Base-by-base conservation (phyloP, 1,140 invertebrate species). In the Drosophila pandora region DNA sequence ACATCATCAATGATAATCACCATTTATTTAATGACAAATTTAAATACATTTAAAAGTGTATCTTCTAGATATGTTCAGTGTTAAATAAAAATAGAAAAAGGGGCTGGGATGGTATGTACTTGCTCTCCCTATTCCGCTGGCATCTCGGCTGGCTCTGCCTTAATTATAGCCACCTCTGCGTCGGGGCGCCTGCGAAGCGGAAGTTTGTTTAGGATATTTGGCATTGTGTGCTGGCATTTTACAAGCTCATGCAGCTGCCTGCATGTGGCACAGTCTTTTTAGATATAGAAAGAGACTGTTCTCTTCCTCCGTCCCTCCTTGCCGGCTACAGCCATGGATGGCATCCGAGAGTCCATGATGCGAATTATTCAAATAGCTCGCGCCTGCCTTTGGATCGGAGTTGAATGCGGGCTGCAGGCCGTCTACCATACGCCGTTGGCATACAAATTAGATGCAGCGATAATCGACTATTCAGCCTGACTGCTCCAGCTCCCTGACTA, bases 171-270 rank as follows among this genome's bases (percentile, higher is more conserved):
- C 59, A 65, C 69, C 62, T 62, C 39, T 76, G 34, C 30, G 62
- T 73, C 69, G 76, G 43, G 69, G 49, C 68, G 32, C 53, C 58
- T 56, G 43, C 43, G 45, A 78, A 79, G 79, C 83, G 82, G 82
- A 85, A 85, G 83, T 85, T 85, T 85, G 82, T 85, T 85, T 88
- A 87, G 81, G 82, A 82, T 85, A 74, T 82, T 81, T 81, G 78
- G 72, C 78, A 80, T 72, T 81, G 78, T 81, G 52, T 43, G 62
- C 41, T 58, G 63, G 43, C 45, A 75, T 52, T 63, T 53, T 65
- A 75, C 71, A 75, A 65, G 54, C 72, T 58, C 70, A 72, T 56
- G 60, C 82, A 87, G 81, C 81, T 72, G 72, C 62, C 72, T 69
- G 54, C 68, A 47, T 48, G 34, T 45, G 34, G 23, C 43, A 34